These are phyloP conservation scores for Caradrina kadenii DNA, from an alignment of 2,888 invertebrate species.

Conservation along the genomic window DNA sequence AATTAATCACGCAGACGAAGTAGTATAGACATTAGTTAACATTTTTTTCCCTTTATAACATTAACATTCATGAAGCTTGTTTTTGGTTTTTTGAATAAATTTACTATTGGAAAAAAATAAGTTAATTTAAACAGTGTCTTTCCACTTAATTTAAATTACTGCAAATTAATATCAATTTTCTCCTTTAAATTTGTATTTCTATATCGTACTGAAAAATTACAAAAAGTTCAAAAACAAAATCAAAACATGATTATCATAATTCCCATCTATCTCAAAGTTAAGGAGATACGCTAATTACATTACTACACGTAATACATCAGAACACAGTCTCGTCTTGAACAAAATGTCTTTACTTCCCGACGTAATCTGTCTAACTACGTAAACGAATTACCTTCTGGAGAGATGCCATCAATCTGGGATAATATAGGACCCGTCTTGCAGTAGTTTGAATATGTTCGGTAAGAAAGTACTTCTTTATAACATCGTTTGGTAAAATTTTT, in stretches of 20 bases:
- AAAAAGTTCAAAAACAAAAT: conserved; percentile 16
- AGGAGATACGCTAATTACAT: conserved; percentile 51
- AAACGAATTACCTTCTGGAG: conserved; percentile 64
- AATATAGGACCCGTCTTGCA: conserved; percentile 42
- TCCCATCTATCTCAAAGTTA: conserved; percentile 30
- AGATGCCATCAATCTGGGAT: conserved; percentile 48
- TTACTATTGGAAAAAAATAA: no score
- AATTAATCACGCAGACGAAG: no score
- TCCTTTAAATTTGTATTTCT: neutral
- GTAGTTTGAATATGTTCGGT: conserved; percentile 23
- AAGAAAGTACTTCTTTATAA: neutral
- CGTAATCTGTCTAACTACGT: conserved; percentile 67
- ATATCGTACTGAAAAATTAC: neutral
- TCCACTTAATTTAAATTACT: no score
- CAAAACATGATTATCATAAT: conserved; percentile 31
- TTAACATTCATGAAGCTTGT: no score
- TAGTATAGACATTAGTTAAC: no score
- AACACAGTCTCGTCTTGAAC: conserved; percentile 51
- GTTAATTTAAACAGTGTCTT: no score
- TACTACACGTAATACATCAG: conserved; percentile 61
- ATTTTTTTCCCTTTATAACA: no score
- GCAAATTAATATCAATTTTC: no score
- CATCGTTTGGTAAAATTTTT: neutral
- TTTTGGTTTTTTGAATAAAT: no score
- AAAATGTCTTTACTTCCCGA: conserved; percentile 63